These are phyloP conservation scores for Rhodinocichla rosea DNA, from an alignment of 2,113 vertebrate genomes.

Conservation along the genomic window DNA sequence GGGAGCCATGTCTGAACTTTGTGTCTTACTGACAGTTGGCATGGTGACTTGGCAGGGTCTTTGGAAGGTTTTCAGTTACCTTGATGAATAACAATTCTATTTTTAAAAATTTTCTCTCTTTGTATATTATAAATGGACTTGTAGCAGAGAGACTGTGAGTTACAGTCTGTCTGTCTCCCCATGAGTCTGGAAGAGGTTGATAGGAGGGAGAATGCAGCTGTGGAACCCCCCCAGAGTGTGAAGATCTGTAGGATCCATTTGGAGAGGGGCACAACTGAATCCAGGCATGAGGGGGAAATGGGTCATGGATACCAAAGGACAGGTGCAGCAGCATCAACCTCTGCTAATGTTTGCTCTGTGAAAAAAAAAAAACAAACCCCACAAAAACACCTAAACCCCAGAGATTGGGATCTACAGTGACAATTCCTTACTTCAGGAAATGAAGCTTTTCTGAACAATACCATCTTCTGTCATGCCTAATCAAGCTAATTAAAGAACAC, in stretches of 20 bases:
- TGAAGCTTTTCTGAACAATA: slow-evolving; percentile 36
- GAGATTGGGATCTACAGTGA: neutral
- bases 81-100: neutral
- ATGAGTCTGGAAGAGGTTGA: neutral
- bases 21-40: neutral
- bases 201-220: neutral
- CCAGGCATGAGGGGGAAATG: neutral
- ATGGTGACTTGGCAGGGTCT: neutral
- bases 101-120: neutral
- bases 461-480: slow-evolving; percentile 62
- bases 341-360: neutral
- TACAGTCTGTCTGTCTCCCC: neutral
- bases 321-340: neutral
- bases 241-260: neutral
- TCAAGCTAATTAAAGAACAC: slow-evolving; percentile 71
- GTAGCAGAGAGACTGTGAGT: neutral
- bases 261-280: neutral
- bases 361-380: neutral
- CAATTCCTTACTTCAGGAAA: slow-evolving; percentile 52
- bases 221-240: neutral
- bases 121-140: neutral
- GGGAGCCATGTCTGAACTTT: neutral
- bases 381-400: neutral
- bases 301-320: neutral
- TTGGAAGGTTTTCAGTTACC: neutral